Base-by-base conservation (phyloP, 2,888 invertebrate genomes). In the Apocheima hispidaria region DNA sequence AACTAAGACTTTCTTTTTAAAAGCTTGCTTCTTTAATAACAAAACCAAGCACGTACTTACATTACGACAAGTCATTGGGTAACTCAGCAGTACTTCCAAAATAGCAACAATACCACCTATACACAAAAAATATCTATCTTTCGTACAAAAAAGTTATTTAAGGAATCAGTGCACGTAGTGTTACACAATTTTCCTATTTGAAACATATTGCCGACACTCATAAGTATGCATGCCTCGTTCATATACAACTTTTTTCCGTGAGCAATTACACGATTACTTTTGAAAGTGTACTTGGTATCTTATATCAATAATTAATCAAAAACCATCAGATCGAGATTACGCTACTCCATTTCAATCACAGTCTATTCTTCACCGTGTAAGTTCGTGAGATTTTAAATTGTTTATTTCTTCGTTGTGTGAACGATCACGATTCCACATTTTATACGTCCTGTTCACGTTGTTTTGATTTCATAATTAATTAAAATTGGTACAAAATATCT, bases 131-230 rank as follows among this genome's bases (percentile, higher is more conserved):
- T 20, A 20, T 26, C 6, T 16, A 58, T 52, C 18, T 23, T 44
- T 44, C 14, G 48, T 26, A 50, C 36, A 55, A 48, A 53, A 56
- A 43, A 36, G 20, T 28, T 20, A 33, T 46, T 65, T 65, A 51
- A 59, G 66, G 61, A 61, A 61, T 60, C 65, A 38, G 26, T 18
- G 6, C 66, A 69, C 70, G 70, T 64, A 46, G 33, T 26, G 41
- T 70, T 69, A 36, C 65, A 30, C 35, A 63, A 66, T 38, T 30
- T 44, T 38, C 21, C 9, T 14, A 35, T 55, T 55, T 44, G 56
- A 28, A 23, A 26, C 10, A 16, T 16, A 20, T 48, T 40, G 23
- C 46, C 16, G 26, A 49, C n/a, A 12, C 20, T 1, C 3, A 52
- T 38, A 16, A 0, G 28, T 43, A 51, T 52, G 52, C 41, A 21